Evolutionary conservation across 1,140 invertebrate species (phyloP), one percentile per base, ranked within the genome.

Genomic region (Bombus pascuorum): DNA sequence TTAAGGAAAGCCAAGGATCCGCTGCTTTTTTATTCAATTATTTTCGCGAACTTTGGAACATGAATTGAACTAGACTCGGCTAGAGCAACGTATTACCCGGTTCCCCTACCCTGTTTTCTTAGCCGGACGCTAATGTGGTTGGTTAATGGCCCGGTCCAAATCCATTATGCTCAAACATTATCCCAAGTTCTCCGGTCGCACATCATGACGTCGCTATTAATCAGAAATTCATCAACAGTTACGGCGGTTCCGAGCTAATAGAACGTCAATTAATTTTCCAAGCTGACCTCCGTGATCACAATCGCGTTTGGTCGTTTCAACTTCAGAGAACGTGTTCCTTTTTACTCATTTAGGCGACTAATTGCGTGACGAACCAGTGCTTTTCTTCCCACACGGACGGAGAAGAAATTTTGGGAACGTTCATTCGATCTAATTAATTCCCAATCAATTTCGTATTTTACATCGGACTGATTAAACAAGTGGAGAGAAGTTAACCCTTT

Each of bases 101-200:
- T 73, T 44, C 10, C 32, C 18, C 22, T 5, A 18, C 8, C 12
- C 42, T 80, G 53, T 80, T 68, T 81, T 66, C 68, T 72, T 79
- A 84, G 53, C 32, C 15, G 12, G 22, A 74, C 78, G 57, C 28
- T 81, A 85, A 85, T 68, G 71, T 37, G 34, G 44, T n/a, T 9
- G 44, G 68, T 28, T 81, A 81, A 85, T 85, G 78, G 78, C 37
- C 18, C 42, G 34, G 44, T 74, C 71, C 59, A 25, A n/a, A 71
- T 81, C 83, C 59, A 85, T 85, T 85, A 81, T 81, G 83, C 37
- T 81, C 83, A 47, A 74, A 85, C 59, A 81, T 85, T 81, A 68
- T 65, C 59, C 70, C 42, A n/a, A 32, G 42, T n/a, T 73, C 32
- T 42, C 70, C 65, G 18, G 15, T 53, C 28, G 77, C 77, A 9